These are phyloP conservation scores for Seriola rivoliana DNA, from an alignment of 2,113 vertebrate species.

Conservation along the genomic window DNA sequence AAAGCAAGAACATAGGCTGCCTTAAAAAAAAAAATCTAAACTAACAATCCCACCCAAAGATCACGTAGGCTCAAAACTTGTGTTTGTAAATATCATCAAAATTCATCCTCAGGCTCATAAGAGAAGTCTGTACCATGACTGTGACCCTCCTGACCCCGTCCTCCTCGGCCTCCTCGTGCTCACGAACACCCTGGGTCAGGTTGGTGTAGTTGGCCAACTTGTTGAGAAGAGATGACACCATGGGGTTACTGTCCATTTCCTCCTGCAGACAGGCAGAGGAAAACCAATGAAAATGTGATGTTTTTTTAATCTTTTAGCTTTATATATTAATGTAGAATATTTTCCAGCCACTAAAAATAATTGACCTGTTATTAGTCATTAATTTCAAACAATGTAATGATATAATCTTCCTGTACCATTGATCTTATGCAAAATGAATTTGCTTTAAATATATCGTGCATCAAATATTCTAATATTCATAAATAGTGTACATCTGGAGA, in stretches of 20 bases:
- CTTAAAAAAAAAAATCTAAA: not conserved
- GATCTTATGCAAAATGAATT: not conserved
- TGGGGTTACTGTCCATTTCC: constrained; percentile 97
- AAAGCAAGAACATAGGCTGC: not conserved
- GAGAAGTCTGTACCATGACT: constrained; percentile 65
- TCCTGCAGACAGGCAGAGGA: constrained; percentile 80
- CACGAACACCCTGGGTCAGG: constrained; percentile 93
- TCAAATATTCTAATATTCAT: not conserved
- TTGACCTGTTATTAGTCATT: not conserved
- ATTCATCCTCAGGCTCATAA: not conserved
- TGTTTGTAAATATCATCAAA: not conserved
- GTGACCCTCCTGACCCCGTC: constrained; percentile 87
- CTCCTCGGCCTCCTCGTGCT: constrained; percentile 91
- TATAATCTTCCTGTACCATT: not conserved
- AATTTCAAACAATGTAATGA: not conserved
- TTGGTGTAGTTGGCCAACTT: constrained; percentile 98
- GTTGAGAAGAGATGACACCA: constrained; percentile 97
- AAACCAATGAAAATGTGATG: not conserved
- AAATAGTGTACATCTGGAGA: not conserved
- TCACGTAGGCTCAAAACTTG: not conserved
- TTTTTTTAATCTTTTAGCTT: not conserved
- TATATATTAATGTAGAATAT: too few relatives aligned
- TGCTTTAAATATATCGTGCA: not conserved
- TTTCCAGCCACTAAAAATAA: not conserved
- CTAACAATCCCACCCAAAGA: too few relatives aligned